These are phyloP conservation scores for Eucera pruinosa DNA, from an alignment of 2,888 invertebrate genomes.

Conservation along the genomic window DNA sequence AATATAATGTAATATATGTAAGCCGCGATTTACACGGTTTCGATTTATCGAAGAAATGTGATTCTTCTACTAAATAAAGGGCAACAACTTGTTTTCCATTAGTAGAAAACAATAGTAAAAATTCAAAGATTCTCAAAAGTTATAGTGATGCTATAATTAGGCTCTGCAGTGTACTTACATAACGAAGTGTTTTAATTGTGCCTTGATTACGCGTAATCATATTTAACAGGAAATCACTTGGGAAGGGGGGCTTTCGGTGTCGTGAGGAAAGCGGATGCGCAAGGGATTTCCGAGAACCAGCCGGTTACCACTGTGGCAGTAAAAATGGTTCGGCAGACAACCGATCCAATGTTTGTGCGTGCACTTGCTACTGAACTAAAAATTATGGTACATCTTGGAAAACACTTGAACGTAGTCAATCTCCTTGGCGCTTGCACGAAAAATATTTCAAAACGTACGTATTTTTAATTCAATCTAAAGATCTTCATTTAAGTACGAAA, in stretches of 20 bases:
- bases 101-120: too few relatives aligned
- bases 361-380: constrained; percentile 97
- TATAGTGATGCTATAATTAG: too few relatives aligned
- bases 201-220: background rate
- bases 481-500: too few relatives aligned
- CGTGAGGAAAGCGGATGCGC: constrained; percentile 94
- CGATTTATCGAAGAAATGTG: too few relatives aligned
- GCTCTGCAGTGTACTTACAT: too few relatives aligned
- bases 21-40: too few relatives aligned
- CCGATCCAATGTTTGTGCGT: constrained; percentile 93
- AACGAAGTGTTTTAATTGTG: too few relatives aligned
- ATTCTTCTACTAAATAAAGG: too few relatives aligned
- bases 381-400: constrained; percentile 97
- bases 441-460: constrained; percentile 93
- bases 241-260: constrained; percentile 98
- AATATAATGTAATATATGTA: too few relatives aligned
- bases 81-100: too few relatives aligned
- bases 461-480: too few relatives aligned
- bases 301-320: constrained; percentile 94
- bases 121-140: too few relatives aligned
- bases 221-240: constrained; percentile 90
- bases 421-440: constrained; percentile 97
- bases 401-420: constrained; percentile 97
- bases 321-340: constrained; percentile 96
- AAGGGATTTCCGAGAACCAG: constrained; percentile 91